Percentiles rank a stretch among this genome's conserved stretches.
Conservation (phyloP, 2,113 vertebrate genomes). For the Riparia riparia region DNA sequence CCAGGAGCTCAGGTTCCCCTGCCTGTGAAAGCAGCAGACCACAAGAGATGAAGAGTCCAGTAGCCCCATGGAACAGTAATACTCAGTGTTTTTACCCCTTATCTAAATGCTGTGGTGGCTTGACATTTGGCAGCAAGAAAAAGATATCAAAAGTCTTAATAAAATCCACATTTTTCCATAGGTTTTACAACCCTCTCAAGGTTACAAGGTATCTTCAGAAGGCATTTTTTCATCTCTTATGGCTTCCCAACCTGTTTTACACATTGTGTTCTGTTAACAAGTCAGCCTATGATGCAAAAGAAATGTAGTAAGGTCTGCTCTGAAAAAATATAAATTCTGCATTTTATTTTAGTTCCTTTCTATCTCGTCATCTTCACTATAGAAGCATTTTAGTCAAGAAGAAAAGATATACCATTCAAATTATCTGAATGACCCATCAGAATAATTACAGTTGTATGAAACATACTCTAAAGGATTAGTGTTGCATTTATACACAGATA, state of each 20-base stretch:
- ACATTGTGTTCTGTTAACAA: background rate
- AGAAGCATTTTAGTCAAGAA: background rate
- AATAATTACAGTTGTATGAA: background rate
- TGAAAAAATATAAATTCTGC: background rate
- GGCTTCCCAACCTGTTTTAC: background rate
- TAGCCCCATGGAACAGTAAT: rapidly evolving
- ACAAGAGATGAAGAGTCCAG: background rate
- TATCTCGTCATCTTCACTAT: background rate
- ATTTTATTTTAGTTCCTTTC: background rate
- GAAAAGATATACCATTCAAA: background rate
- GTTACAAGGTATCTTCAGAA: background rate
- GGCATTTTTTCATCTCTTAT: background rate
- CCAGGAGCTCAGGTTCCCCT: rapidly evolving
- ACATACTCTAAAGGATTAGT: background rate
- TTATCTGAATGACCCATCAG: conserved; percentile 1
- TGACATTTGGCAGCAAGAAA: background rate
- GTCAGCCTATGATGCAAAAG: background rate
- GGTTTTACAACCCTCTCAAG: background rate
- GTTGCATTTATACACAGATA: background rate
- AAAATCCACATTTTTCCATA: background rate
- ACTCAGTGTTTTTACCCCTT: background rate
- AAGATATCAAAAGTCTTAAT: background rate
- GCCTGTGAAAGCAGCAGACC: background rate
- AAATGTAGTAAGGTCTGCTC: background rate
- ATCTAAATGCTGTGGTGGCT: background rate